Percentiles rank a stretch among this genome's conserved stretches.
Evolutionary conservation across 2,797 vertebrate genomes (phyloP).

Genomic region (Rhincodon typus): DNA sequence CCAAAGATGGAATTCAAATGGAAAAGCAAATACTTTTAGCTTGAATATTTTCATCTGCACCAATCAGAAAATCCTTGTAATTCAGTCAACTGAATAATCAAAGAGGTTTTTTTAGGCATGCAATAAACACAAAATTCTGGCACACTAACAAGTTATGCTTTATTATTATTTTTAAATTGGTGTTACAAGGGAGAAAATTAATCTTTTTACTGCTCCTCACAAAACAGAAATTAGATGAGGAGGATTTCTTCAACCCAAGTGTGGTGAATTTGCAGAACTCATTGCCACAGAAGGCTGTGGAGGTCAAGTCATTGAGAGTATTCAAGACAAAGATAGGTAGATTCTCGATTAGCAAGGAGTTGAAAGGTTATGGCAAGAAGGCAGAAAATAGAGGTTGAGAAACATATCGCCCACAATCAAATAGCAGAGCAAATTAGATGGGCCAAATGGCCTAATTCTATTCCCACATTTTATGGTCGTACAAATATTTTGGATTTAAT

Average conservation of each 20-base stretch:
- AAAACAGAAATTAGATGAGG: not conserved
- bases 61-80: not conserved
- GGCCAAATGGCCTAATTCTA: too few species aligned
- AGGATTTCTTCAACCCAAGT: too few species aligned
- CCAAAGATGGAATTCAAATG: not conserved
- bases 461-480: too few species aligned
- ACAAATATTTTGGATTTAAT: not conserved
- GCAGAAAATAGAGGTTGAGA: too few species aligned
- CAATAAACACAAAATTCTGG: not conserved
- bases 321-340: too few species aligned
- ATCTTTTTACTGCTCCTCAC: not conserved
- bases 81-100: not conserved
- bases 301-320: too few species aligned
- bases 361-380: too few species aligned
- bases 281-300: too few species aligned
- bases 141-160: not conserved
- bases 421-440: too few species aligned
- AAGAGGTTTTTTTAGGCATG: not conserved
- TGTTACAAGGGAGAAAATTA: not conserved
- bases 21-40: not conserved
- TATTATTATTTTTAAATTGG: not conserved
- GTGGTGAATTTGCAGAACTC: too few species aligned
- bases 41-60: not conserved
- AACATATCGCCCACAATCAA: too few species aligned
- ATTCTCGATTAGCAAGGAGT: too few species aligned